These are phyloP conservation scores for Anseranas semipalmata DNA, from an alignment of 2,113 vertebrate species.

Conservation along the genomic window DNA sequence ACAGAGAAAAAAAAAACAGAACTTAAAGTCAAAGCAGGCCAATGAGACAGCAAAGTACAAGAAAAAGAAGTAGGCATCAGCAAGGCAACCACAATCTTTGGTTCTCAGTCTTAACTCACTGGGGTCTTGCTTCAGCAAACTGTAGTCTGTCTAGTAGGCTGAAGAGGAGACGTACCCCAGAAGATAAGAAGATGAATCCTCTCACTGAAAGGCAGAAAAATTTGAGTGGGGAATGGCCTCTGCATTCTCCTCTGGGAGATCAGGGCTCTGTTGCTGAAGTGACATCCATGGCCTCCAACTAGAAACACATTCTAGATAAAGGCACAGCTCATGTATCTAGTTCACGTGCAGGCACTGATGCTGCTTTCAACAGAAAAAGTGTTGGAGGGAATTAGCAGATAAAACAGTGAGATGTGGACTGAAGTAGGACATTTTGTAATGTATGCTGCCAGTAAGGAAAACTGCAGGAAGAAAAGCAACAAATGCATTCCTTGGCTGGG, in stretches of 20 bases:
- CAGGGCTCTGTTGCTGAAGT: neutral
- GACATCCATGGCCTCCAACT: neutral
- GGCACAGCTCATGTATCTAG: rapidly evolving
- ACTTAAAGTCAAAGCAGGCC: neutral
- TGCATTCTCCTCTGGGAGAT: neutral
- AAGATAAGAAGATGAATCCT: neutral
- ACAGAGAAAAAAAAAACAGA: neutral
- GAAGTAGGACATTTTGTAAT: neutral
- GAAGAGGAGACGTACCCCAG: neutral
- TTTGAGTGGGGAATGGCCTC: neutral
- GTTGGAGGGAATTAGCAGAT: neutral
- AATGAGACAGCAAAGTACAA: neutral
- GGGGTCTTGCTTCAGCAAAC: neutral
- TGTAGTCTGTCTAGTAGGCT: neutral
- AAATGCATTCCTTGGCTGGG: neutral
- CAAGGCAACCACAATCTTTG: neutral
- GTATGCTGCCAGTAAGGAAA: neutral
- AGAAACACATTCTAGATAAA: neutral
- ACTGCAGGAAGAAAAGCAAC: constrained; percentile 26
- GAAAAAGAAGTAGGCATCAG: neutral
- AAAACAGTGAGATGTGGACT: neutral
- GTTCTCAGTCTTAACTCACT: neutral
- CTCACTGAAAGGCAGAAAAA: neutral
- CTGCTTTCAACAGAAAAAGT: neutral
- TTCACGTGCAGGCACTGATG: neutral